A percentile compares a stretch with the other conserved stretches of the same genome.
phyloP scores from a whole-genome alignment of 2,888 invertebrate genomes.

The Synanthedon formicaeformis region DNA sequence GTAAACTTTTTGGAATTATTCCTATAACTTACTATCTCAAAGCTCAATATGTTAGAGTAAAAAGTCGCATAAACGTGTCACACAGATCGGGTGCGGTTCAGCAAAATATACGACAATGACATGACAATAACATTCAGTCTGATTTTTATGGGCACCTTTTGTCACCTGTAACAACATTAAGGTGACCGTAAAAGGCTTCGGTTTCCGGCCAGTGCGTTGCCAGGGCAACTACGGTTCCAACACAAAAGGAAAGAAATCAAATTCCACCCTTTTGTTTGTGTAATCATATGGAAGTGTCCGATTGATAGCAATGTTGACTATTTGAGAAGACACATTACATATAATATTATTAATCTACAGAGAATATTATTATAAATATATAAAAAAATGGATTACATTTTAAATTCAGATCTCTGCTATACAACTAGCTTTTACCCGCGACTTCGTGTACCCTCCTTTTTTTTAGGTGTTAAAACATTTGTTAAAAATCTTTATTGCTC shows the following conservation, averaged over 20 bases:
- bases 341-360: too few relatives aligned
- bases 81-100: neutral
- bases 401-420: too few relatives aligned
- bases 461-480: too few relatives aligned
- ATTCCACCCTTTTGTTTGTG: neutral
- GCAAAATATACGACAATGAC: neutral
- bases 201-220: slow-evolving; percentile 22
- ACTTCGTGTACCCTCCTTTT: too few relatives aligned
- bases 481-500: too few relatives aligned
- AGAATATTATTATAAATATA: too few relatives aligned
- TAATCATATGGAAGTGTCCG: neutral
- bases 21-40: too few relatives aligned
- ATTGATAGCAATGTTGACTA: neutral
- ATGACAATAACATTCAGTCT: neutral
- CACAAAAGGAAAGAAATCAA: slow-evolving; percentile 18
- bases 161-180: slow-evolving; percentile 25
- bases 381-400: too few relatives aligned
- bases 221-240: slow-evolving; percentile 23
- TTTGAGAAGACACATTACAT: neutral
- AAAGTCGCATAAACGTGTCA: too few relatives aligned
- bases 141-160: slow-evolving; percentile 19
- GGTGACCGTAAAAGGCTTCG: slow-evolving; percentile 22
- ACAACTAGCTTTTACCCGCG: too few relatives aligned
- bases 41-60: too few relatives aligned
- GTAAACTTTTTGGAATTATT: too few relatives aligned